Evolutionary conservation across 2,888 invertebrate species (phyloP).

Genomic region (Orchesella flavescens): DNA sequence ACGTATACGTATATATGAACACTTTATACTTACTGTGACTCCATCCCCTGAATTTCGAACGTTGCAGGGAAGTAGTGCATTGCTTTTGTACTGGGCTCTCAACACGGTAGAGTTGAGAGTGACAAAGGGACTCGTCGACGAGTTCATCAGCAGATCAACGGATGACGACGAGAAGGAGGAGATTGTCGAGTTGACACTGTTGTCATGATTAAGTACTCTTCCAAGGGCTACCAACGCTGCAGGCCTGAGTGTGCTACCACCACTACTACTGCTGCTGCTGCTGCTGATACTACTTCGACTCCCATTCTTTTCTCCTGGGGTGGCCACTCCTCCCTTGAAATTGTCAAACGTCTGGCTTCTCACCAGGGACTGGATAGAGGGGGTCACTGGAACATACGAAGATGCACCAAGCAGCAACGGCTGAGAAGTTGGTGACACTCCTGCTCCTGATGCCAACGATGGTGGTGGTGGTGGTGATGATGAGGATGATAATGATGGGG

Average conservation of each 20-base stretch:
- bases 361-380: constrained; percentile 46
- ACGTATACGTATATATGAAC: too few species aligned
- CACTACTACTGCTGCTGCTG: neutral
- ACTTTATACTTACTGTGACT: constrained; percentile 78
- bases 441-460: neutral
- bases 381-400: constrained; percentile 36
- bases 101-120: constrained; percentile 88
- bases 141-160: constrained; percentile 57
- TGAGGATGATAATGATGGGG: constrained; percentile 4
- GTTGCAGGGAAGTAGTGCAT: constrained; percentile 87
- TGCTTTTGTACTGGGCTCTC: constrained; percentile 88
- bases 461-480: too few species aligned
- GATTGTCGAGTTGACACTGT: constrained; percentile 61
- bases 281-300: constrained; percentile 5
- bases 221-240: neutral
- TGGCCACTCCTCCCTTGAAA: constrained; percentile 18
- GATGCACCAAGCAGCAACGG: constrained; percentile 9
- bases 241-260: constrained; percentile 2
- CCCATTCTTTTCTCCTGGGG: constrained; percentile 8
- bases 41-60: constrained; percentile 91
- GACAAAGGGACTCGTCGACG: constrained; percentile 77
- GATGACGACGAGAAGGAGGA: constrained; percentile 50
- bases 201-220: constrained; percentile 9
- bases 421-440: neutral
- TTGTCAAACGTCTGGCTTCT: constrained; percentile 46